Base-by-base conservation (phyloP, 2,797 vertebrate genomes). In the Eospalax fontanierii region DNA sequence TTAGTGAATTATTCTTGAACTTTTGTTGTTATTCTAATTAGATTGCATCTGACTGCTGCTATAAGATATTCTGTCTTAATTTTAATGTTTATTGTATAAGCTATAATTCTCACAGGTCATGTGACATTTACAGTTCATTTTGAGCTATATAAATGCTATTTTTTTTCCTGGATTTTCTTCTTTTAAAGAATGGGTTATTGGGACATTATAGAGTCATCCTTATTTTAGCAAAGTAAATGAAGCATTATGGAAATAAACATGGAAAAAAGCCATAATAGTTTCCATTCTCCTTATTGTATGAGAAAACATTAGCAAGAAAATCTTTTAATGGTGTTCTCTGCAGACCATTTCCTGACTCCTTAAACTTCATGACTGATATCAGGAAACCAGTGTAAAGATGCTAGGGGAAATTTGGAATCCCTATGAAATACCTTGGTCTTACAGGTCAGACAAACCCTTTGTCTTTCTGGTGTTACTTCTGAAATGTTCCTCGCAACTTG, bases 181-280 rank as follows among this genome's bases (percentile, higher is more conserved):
- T 71, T 88, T 54, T 28, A 66, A 59, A 81, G 50, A 65, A 71
- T 91, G 10, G 28, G 43, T 91, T 87, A 30, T 96, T 91, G 88
- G 63, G 73, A 61, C 26, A 54, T 87, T 74, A 5, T 50, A 93
- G 6, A 26, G 22, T 82, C 91, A 92, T 84, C 11, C 30, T 92
- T 89, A 68, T 89, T 87, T 95, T 97, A 89, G 66, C 24, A 90
- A 95, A 93, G 22, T 87, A 82, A 82, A 87, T 91, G 68, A 91
- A 92, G 8, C 24, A 75, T 75, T 91, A 19, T 94, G 74, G 91
- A 90, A 92, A 87, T 82, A 61, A 54, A 50, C 80, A 78, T 74
- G 40, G 50, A 63, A 70, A 94, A 95, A 95, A 89, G 1, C 19
- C 22, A 57, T 24, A 59, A 30, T 87, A 65, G 71, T 94, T 76